Conservation (phyloP, 2,888 invertebrate species). For the Plagodis dolabraria region DNA sequence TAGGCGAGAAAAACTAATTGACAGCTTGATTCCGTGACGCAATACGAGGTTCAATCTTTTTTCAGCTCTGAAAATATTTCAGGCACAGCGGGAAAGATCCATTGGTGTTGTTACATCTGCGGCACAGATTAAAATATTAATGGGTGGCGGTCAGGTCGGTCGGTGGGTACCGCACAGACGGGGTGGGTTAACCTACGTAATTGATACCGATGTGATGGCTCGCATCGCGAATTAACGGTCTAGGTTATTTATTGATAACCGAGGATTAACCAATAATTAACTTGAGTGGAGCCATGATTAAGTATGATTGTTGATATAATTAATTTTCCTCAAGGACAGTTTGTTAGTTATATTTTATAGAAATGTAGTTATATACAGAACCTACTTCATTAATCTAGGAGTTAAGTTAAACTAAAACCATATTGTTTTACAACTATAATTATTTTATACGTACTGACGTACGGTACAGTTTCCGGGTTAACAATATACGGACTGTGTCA, state of each 20-base stretch:
- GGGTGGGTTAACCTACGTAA: constrained; percentile 43
- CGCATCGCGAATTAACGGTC: constrained; percentile 23
- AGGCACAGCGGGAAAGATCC: constrained; percentile 4
- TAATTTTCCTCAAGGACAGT: too few relatives aligned
- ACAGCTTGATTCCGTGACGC: too few relatives aligned
- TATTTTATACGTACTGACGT: too few relatives aligned
- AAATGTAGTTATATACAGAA: too few relatives aligned
- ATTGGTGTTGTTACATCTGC: constrained; percentile 31
- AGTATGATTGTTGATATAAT: constrained; percentile 1
- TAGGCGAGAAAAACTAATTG: too few relatives aligned
- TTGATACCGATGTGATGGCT: constrained; percentile 54
- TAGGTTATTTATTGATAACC: constrained; percentile 22
- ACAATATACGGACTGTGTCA: too few relatives aligned
- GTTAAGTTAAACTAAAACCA: too few relatives aligned
- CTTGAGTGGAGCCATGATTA: constrained; percentile 5
- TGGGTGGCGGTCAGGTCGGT: constrained; percentile 45
- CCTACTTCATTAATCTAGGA: too few relatives aligned
- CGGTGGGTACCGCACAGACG: constrained; percentile 43
- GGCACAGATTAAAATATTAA: constrained; percentile 52
- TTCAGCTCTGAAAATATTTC: background rate
- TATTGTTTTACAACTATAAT: too few relatives aligned
- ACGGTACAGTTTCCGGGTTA: too few relatives aligned
- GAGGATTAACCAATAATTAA: constrained; percentile 25
- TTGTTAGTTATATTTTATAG: too few relatives aligned
- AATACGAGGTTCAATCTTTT: background rate